Conservation (phyloP, 2,888 invertebrate genomes). For the Ceriagrion tenellum region DNA sequence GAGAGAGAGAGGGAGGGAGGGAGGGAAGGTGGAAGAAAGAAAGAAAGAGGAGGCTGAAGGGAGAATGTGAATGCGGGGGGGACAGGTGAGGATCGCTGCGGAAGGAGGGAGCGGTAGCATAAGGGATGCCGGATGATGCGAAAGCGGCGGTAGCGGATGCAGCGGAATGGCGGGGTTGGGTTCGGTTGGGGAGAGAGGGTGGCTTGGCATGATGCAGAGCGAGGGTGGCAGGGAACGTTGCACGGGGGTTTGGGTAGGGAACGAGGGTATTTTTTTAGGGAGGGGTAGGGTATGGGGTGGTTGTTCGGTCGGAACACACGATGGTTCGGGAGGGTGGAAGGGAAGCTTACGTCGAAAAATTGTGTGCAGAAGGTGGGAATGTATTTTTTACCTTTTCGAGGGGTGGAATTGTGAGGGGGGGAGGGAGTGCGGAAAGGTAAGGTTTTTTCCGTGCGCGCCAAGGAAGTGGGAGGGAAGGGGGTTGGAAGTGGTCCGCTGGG, state of each 20-base stretch:
- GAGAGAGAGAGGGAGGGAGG: constrained; percentile 27
- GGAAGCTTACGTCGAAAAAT: not conserved
- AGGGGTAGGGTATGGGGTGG: not conserved
- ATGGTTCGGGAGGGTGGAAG: not conserved
- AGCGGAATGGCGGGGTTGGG: not conserved
- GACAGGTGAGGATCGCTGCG: not conserved
- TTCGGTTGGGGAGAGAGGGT: not conserved
- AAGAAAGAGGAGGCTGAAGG: constrained; percentile 37
- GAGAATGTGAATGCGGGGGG: not conserved
- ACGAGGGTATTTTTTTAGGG: not conserved
- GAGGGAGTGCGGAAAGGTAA: not conserved
- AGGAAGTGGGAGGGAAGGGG: not conserved
- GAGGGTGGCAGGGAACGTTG: not conserved
- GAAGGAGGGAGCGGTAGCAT: not conserved
- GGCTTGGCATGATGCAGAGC: constrained; percentile 17
- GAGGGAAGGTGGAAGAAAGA: not conserved
- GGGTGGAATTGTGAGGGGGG: not conserved
- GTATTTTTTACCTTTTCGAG: not conserved
- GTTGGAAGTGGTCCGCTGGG: constrained; percentile 23
- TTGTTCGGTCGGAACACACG: not conserved
- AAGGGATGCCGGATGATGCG: constrained; percentile 18
- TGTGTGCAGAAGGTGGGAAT: constrained; percentile 4
- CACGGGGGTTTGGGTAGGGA: not conserved
- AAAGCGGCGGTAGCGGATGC: not conserved
- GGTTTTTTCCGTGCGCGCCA: not conserved